phyloP scores from a whole-genome alignment of 2,113 vertebrate genomes.

The Lepus timidus region DNA sequence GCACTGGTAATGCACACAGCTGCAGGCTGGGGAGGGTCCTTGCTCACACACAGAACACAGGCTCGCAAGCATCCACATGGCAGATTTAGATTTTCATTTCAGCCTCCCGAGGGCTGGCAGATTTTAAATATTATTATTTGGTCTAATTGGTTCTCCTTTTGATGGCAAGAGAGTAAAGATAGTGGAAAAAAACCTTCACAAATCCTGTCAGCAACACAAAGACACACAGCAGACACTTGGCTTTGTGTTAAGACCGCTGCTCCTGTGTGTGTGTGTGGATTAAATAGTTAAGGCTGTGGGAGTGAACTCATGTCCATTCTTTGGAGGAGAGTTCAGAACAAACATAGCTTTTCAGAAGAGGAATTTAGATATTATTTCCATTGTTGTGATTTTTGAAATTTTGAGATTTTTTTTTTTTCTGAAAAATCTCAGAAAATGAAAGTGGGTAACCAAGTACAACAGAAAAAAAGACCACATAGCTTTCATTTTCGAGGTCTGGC shows the following conservation, averaged over 20 bases:
- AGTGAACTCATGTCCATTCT: conserved; percentile 31
- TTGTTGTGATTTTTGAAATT: conserved; percentile 17
- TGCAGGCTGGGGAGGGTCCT: neutral
- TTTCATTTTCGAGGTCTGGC: conserved; percentile 12
- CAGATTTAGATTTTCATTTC: conserved; percentile 57
- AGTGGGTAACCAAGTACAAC: neutral
- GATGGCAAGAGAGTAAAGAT: conserved; percentile 48
- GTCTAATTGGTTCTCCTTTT: conserved; percentile 60
- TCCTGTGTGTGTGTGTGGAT: neutral
- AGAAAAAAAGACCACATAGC: conserved; percentile 7
- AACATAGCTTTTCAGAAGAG: conserved; percentile 57
- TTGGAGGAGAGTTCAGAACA: conserved; percentile 22
- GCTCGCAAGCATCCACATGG: neutral
- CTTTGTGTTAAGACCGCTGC: conserved; percentile 32
- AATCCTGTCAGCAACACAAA: conserved; percentile 39
- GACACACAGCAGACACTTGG: neutral
- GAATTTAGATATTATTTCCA: conserved; percentile 19
- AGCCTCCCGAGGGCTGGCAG: conserved; percentile 30
- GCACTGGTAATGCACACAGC: neutral
- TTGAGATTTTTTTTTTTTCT: neutral
- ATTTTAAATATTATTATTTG: conserved; percentile 76
- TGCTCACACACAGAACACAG: neutral
- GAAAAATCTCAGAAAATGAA: conserved; percentile 48
- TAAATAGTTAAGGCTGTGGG: conserved; percentile 55
- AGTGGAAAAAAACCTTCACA: neutral